Base-by-base conservation (phyloP, 1,140 invertebrate genomes). In the Lasioglossum baleicum region DNA sequence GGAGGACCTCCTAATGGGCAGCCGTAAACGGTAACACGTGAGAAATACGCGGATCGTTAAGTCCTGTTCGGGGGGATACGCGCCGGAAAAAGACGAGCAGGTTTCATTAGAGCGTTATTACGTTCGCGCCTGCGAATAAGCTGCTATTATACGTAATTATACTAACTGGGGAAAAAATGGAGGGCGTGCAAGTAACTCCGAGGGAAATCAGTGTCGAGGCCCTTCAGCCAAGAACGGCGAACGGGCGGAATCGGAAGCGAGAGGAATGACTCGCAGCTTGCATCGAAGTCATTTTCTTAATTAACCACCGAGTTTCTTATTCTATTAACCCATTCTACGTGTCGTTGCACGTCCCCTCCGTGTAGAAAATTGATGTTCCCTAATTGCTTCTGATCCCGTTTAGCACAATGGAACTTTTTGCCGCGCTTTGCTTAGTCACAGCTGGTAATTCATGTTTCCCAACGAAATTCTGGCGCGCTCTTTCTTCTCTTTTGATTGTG, bases 71-170 rank as follows among this genome's bases (percentile, higher is more conserved):
- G 73, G 31, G 63, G 58, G 69, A 71, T 72, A 63, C 77, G n/a
- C 65, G 75, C n/a, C 44, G 60, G 56, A 87, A 79, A 79, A 84
- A 79, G 22, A 67, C 79, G 56, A 61, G 76, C 56, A 65, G 78
- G 60, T 75, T 42, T 78, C 80, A 83, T 87, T 84, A 81, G 86
- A 84, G 75, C 67, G 84, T 86, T 84, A 86, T 87, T 88, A 86
- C 69, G 76, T 77, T 87, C 81, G 74, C 86, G 81, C 75, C 75
- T 61, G 74, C 63, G 82, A 75, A 84, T 80, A 77, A 81, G 86
- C 51, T 81, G 80, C 86, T 83, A 86, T 88, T 84, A 88, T 77
- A 76, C 72, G 72, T 78, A 82, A 88, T 87, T 87, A 84, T 65
- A 40, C 64, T 66, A 65, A 82, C 60, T 58, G 58, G 69, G 72